Base-by-base conservation (phyloP, 2,888 invertebrate species). In the Theretra japonica region DNA sequence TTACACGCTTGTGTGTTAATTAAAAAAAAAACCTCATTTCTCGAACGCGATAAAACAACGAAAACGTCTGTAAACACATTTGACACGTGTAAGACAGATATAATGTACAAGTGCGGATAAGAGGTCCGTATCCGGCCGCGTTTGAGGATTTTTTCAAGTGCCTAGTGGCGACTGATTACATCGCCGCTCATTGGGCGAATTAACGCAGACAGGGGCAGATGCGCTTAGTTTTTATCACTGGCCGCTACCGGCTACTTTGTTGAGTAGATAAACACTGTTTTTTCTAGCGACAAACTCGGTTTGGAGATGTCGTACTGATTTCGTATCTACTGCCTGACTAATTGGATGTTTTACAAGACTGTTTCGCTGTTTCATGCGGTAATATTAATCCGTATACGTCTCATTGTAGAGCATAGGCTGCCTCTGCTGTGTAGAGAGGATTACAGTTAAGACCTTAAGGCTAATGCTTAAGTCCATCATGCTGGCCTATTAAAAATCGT, bases 71-170 rank as follows among this genome's bases (percentile, higher is more conserved):
- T 90, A 89, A 90, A 90, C 90, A 90, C 76, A 83, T 79, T 80
- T 81, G 86, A 91, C 92, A 92, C 89, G 88, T 92, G 92, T 90
- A 88, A 75, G 79, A 79, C 86, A 88, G 88, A 90, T 87, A 86
- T 76, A 80, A 72, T 72, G 75, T 80, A 86, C 85, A 84, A 89
- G 87, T 87, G 75, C 81, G 87, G 87, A 84, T 88, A 87, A 86
- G 85, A 84, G 79, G 83, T 84, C 89, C 76, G 82, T 83, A 86
- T 85, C 83, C 85, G 83, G 84, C 77, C 79, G 78, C 77, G 80
- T 81, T 79, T 77, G 77, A 75, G 72, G 75, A 73, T 81, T 86
- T 87, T 88, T 88, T 85, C 78, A 75, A 81, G 77, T 75, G 79
- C 78, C 72, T 73, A 41, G 77, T 76, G 79, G 73, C 74, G 74